Conservation (phyloP, 2,797 vertebrate genomes). For the Chelmon rostratus region DNA sequence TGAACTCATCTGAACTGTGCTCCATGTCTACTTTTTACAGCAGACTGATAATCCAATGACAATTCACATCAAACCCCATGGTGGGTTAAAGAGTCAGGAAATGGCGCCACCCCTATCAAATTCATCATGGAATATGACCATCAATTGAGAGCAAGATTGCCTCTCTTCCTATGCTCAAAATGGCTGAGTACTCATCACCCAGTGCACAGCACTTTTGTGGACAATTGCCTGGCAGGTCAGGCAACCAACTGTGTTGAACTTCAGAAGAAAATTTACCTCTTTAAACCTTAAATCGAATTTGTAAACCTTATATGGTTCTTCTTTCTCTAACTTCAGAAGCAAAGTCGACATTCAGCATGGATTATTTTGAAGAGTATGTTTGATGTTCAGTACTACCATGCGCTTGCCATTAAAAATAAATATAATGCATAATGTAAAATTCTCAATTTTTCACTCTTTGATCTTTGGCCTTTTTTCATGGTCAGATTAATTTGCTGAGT, state of each 20-base stretch:
- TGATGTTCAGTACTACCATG: conserved; percentile 23
- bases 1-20: neutral
- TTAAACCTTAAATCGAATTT: conserved; percentile 17
- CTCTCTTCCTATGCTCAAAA: conserved; percentile 23
- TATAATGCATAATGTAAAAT: conserved; percentile 9
- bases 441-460: conserved; percentile 37
- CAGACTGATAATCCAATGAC: conserved; percentile 31
- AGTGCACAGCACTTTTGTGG: conserved; percentile 16
- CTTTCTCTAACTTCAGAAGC: neutral
- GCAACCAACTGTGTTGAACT: conserved; percentile 27
- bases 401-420: neutral
- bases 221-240: conserved; percentile 36
- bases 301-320: neutral
- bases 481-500: conserved; percentile 22
- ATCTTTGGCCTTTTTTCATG: conserved; percentile 42
- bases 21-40: conserved; percentile 5
- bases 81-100: conserved; percentile 41
- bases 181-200: neutral
- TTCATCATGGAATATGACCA: conserved; percentile 43
- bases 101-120: neutral
- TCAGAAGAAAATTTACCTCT: conserved; percentile 17
- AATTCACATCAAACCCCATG: conserved; percentile 33
- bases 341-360: conserved; percentile 1
- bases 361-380: conserved; percentile 21
- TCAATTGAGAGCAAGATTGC: conserved; percentile 44